A percentile compares a stretch with the other conserved stretches of the same genome.
These are phyloP conservation scores for Aphis gossypii DNA, from an alignment of 1,140 invertebrate species.

Conservation along the genomic window DNA sequence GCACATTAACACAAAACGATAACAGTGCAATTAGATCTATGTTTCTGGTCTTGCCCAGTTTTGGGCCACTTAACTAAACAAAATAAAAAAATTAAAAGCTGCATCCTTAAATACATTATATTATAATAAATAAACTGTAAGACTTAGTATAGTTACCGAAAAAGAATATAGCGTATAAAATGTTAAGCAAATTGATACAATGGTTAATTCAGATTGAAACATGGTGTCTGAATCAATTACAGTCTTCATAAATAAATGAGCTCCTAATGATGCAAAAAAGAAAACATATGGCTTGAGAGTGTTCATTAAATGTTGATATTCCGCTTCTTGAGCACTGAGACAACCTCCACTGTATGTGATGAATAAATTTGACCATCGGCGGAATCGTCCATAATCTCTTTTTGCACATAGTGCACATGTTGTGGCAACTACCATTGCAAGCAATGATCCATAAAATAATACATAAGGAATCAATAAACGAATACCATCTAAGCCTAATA, in stretches of 20 bases:
- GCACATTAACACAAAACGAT: conserved; percentile 80
- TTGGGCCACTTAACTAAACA: conserved; percentile 48
- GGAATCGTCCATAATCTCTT: conserved; percentile 62
- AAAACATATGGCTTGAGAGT: conserved; percentile 81
- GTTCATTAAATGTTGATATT: conserved; percentile 81
- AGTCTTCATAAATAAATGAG: conserved; percentile 79
- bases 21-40: conserved; percentile 76
- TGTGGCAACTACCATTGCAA: conserved; percentile 64
- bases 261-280: conserved; percentile 77
- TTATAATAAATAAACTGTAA: neutral
- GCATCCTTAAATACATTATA: neutral
- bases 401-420: conserved; percentile 64
- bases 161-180: conserved; percentile 79
- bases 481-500: conserved; percentile 64
- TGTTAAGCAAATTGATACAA: conserved; percentile 76
- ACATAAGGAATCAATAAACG: conserved; percentile 64
- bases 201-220: conserved; percentile 82
- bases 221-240: conserved; percentile 79
- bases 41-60: conserved; percentile 32
- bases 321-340: conserved; percentile 78
- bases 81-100: neutral
- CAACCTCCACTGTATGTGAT: conserved; percentile 72
- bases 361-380: conserved; percentile 78
- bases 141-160: conserved; percentile 59
- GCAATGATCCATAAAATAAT: conserved; percentile 64